Evolutionary conservation across 2,888 invertebrate species (phyloP).

Genomic region (Mantis religiosa): DNA sequence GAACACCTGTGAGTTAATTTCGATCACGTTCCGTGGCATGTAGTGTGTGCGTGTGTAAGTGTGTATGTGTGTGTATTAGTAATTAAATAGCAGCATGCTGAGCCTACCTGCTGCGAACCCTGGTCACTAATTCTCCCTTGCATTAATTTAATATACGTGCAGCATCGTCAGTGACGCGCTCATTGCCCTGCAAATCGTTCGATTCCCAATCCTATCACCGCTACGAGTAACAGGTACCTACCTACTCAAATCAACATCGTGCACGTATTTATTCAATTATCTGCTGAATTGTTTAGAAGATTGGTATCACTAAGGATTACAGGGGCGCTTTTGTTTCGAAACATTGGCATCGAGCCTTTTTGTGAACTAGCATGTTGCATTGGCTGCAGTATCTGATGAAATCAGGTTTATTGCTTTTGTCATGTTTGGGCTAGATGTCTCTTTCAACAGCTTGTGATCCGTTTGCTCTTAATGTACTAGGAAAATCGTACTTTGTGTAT

Average conservation of each 20-base stretch:
- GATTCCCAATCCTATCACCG: neutral
- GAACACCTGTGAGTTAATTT: constrained; percentile 9
- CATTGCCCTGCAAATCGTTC: neutral
- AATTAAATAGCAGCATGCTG: neutral
- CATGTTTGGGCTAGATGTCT: too few relatives aligned
- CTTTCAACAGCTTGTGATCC: too few relatives aligned
- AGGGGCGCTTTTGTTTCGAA: neutral
- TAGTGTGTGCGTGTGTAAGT: constrained; percentile 6
- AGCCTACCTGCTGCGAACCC: neutral
- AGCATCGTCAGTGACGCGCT: neutral
- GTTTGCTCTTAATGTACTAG: too few relatives aligned
- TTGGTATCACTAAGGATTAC: neutral
- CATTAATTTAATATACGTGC: neutral
- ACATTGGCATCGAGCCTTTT: neutral
- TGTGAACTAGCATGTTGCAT: too few relatives aligned
- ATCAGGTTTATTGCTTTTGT: too few relatives aligned
- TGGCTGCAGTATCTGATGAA: too few relatives aligned
- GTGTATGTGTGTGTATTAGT: neutral
- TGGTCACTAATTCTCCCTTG: neutral
- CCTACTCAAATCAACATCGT: neutral
- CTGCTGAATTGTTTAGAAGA: neutral
- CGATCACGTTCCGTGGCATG: constrained; percentile 22
- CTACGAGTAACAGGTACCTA: neutral
- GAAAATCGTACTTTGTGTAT: too few relatives aligned
- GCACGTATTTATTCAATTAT: neutral